Conservation (phyloP, 1,140 invertebrate genomes). For the Lamellibrachia luymesi region DNA sequence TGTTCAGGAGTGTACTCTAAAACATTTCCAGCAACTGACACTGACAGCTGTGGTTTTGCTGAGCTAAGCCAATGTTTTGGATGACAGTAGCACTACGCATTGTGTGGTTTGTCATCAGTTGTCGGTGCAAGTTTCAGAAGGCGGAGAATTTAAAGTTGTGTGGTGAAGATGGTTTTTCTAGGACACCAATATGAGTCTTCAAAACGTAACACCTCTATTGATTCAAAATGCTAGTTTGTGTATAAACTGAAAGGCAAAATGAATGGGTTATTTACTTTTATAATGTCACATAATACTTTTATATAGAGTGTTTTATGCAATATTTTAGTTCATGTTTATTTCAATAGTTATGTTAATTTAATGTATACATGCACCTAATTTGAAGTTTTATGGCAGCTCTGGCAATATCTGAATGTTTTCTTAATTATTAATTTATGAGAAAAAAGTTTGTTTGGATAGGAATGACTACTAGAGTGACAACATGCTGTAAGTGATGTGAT, state of each 20-base stretch:
- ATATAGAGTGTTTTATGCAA: no score
- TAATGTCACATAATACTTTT: no score
- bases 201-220: background rate
- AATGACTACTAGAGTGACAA: no score
- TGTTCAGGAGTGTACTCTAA: constrained; percentile 1
- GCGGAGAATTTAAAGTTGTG: background rate
- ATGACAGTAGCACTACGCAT: background rate
- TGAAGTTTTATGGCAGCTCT: no score
- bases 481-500: no score
- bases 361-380: no score
- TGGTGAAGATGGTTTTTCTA: background rate
- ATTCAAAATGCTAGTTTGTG: background rate
- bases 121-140: background rate
- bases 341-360: no score
- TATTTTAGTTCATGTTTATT: no score
- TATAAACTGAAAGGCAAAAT: background rate
- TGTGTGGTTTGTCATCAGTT: background rate
- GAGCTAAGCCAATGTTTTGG: background rate
- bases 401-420: no score
- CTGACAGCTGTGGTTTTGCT: background rate
- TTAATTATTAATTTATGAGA: no score
- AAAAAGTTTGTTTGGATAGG: no score
- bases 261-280: background rate
- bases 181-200: background rate
- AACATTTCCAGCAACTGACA: background rate